phyloP scores from a whole-genome alignment of 2,113 vertebrate species.

The Scolopax mira region DNA sequence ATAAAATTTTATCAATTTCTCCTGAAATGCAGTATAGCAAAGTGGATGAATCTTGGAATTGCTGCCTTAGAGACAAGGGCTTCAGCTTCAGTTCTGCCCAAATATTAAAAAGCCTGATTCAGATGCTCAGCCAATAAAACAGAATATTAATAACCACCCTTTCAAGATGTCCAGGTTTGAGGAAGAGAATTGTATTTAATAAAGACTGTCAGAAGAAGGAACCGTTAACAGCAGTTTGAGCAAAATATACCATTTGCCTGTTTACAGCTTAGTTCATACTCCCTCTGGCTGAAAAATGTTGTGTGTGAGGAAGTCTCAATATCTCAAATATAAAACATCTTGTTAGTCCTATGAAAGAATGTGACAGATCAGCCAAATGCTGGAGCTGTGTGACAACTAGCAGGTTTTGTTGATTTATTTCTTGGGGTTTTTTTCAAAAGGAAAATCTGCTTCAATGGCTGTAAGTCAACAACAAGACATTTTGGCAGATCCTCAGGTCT shows the following conservation, averaged over 20 bases:
- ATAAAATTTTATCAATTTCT: not conserved
- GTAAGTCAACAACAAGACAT: not conserved
- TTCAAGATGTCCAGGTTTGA: not conserved
- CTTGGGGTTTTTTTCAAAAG: not conserved
- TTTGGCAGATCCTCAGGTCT: conserved; percentile 10
- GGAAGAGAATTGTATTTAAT: not conserved
- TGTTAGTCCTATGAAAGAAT: conserved; percentile 1
- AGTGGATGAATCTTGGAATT: not conserved
- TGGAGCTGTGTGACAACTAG: not conserved
- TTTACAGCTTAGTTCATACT: not conserved
- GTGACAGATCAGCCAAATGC: not conserved
- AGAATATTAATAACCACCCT: not conserved
- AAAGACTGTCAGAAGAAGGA: not conserved
- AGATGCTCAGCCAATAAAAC: not conserved
- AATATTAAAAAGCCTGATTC: not conserved
- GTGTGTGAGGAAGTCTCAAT: not conserved
- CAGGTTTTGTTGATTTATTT: not conserved
- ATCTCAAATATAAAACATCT: not conserved
- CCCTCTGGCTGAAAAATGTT: conserved; percentile 7
- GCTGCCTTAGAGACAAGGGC: not conserved
- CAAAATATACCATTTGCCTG: not conserved
- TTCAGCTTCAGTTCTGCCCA: not conserved
- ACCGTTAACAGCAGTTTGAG: not conserved
- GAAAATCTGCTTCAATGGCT: not conserved
- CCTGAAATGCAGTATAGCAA: not conserved